Evolutionary conservation across 2,888 invertebrate species (phyloP).

Genomic region (Dioctria rufipes): DNA sequence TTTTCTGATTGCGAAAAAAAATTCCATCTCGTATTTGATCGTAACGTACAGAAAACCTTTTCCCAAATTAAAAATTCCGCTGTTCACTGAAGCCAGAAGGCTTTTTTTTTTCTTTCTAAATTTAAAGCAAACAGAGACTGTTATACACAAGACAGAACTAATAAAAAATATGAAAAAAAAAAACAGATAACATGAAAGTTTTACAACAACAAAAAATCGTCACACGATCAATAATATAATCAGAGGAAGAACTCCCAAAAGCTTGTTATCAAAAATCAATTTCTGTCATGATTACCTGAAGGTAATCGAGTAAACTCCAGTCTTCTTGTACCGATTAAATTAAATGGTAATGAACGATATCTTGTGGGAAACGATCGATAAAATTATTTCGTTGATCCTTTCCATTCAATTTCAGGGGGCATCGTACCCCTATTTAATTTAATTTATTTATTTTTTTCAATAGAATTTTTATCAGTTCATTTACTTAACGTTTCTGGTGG

Average conservation of each 20-base stretch:
- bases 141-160: not conserved
- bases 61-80: conserved; percentile 13
- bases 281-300: not conserved
- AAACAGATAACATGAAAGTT: no score
- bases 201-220: no score
- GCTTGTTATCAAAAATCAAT: not conserved
- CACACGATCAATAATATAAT: no score
- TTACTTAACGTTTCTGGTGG: not conserved
- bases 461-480: not conserved
- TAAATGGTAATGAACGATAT: not conserved
- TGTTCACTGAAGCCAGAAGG: conserved; percentile 10
- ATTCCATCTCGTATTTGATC: not conserved
- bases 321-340: not conserved
- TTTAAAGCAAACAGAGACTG: not conserved
- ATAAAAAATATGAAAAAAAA: no score
- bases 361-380: conserved; percentile 9
- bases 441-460: not conserved
- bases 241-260: no score
- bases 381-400: not conserved
- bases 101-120: not conserved
- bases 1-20: no score
- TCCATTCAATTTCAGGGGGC: not conserved
- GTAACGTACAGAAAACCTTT: not conserved
- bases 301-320: no score
- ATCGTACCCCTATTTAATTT: not conserved